These are phyloP conservation scores for Dolichopus griseipennis DNA, from an alignment of 2,888 invertebrate genomes.

Conservation along the genomic window DNA sequence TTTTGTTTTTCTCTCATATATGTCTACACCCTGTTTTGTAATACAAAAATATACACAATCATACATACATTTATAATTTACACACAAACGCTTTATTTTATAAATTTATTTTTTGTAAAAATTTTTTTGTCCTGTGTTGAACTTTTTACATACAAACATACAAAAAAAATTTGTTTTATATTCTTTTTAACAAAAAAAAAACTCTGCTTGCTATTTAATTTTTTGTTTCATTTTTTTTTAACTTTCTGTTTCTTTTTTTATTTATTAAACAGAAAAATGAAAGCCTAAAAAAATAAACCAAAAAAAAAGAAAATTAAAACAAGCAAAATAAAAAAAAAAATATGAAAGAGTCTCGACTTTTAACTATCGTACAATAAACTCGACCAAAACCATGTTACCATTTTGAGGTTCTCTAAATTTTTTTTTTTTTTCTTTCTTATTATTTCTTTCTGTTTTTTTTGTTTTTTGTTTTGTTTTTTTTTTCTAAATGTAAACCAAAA, in stretches of 20 bases:
- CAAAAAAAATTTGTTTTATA: too few species aligned
- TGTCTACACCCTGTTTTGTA: too few species aligned
- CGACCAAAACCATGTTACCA: conserved; percentile 2
- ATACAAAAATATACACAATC: neutral
- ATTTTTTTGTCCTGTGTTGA: neutral
- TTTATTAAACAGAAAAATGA: neutral
- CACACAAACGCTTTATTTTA: neutral
- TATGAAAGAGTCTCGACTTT: neutral
- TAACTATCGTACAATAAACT: neutral
- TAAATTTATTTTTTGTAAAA: neutral
- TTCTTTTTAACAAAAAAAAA: too few species aligned
- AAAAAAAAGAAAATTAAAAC: neutral
- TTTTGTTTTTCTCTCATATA: too few species aligned
- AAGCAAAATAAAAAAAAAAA: neutral
- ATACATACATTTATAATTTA: too few species aligned
- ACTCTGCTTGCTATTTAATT: too few species aligned
- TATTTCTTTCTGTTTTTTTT: too few species aligned
- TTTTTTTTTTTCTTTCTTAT: neutral
- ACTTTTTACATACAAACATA: neutral
- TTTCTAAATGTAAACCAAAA: too few species aligned
- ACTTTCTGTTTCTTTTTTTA: neutral
- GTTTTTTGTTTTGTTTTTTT: neutral
- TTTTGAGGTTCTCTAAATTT: neutral
- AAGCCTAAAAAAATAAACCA: neutral
- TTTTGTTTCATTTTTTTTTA: neutral